Evolutionary conservation across 1,140 invertebrate genomes (phyloP).

Genomic region (Drosophila nannoptera): DNA sequence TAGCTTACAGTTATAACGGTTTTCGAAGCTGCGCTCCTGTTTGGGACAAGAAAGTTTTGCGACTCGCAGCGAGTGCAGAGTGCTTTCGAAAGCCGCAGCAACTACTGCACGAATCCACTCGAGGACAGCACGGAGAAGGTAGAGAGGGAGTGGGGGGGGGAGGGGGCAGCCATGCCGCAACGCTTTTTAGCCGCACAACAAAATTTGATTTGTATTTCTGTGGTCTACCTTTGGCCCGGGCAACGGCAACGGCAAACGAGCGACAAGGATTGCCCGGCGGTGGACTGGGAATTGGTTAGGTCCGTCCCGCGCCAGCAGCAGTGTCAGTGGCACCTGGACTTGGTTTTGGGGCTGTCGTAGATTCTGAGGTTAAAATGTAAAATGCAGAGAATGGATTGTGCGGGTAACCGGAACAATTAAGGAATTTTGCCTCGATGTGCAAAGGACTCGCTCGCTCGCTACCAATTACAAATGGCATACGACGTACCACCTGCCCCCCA

Average conservation of each 20-base stretch:
- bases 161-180: conserved; percentile 37
- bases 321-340: conserved; percentile 74
- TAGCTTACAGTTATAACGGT: no score
- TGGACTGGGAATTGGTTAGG: background rate
- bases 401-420: conserved; percentile 78
- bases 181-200: conserved; percentile 74
- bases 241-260: conserved; percentile 16
- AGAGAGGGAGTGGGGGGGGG: background rate
- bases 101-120: conserved; percentile 8
- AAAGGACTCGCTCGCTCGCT: conserved; percentile 26
- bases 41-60: background rate
- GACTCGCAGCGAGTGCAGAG: background rate
- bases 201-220: conserved; percentile 78
- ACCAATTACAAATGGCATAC: conserved; percentile 70
- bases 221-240: conserved; percentile 72
- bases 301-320: conserved; percentile 14
- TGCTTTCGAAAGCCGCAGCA: conserved; percentile 11
- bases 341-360: conserved; percentile 60
- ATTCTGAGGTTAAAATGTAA: conserved; percentile 76
- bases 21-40: background rate
- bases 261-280: conserved; percentile 5
- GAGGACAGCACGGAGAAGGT: conserved; percentile 24
- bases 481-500: conserved; percentile 18
- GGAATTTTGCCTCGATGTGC: conserved; percentile 56
- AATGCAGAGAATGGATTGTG: conserved; percentile 78